Conservation (phyloP, 2,888 invertebrate genomes). For the Campaea margaritaria region DNA sequence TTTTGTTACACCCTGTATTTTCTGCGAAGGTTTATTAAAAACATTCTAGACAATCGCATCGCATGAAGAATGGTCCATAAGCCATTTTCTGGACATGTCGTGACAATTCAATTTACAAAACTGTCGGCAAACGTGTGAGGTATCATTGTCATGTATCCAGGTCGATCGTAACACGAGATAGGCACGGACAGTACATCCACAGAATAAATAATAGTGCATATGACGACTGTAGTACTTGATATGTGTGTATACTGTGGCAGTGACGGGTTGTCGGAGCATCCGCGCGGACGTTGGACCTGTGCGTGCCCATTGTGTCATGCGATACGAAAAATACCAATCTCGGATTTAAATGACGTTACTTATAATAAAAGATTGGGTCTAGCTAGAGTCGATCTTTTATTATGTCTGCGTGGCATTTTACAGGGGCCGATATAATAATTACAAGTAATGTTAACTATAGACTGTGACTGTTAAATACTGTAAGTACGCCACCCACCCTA, state of each 20-base stretch:
- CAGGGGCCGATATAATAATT: too few species aligned
- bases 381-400: too few species aligned
- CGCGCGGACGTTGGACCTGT: conserved; percentile 50
- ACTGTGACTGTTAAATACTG: too few species aligned
- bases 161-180: conserved; percentile 79
- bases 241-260: conserved; percentile 12
- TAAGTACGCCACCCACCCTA: too few species aligned
- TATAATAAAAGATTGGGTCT: too few species aligned
- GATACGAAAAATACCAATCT: conserved; percentile 33
- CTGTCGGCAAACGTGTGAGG: conserved; percentile 18
- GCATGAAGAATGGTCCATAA: neutral
- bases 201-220: too few species aligned
- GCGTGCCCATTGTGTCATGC: conserved; percentile 44
- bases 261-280: conserved; percentile 58
- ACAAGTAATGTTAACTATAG: too few species aligned
- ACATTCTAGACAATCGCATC: neutral
- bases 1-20: neutral
- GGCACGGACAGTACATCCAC: conserved; percentile 64
- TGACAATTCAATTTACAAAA: conserved; percentile 19
- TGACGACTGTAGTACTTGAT: conserved; percentile 5
- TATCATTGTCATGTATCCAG: conserved; percentile 63
- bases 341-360: too few species aligned
- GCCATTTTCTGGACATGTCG: conserved; percentile 9
- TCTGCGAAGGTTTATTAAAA: neutral
- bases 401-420: too few species aligned